Evolutionary conservation across 1,140 invertebrate genomes (phyloP), one percentile per base, ranked within the genome.

Genomic region (Microplitis mediator): DNA sequence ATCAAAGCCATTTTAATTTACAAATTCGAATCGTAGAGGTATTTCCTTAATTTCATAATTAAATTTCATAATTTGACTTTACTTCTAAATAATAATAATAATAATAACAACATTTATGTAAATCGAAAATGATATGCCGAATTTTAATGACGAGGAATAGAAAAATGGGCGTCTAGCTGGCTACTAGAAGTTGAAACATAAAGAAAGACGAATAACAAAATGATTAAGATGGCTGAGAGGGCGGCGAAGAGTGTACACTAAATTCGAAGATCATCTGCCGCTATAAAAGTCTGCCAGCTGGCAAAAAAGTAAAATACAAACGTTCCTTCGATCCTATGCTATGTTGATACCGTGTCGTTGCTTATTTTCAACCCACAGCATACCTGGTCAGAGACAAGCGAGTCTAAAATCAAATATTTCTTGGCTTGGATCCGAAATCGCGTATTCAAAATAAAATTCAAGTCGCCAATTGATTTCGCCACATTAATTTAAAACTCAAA

Each of bases 301-400:
- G 84, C 82, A 87, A 87, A 86, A 87, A 86, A 86, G 84, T 85
- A 79, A 84, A 86, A 85, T 76, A 83, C 81, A 79, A 87, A 77
- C 51, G 77, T 78, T 80, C 79, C 78, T 79, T 78, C 80, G 76
- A 81, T 84, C 81, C 83, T 80, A 83, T 83, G 82, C 80, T 83
- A 85, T 84, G 84, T 85, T 84, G 84, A 84, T 85, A 82, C 85
- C 80, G 84, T 85, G 84, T 85, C 84, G 83, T 81, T 86, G 83
- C 83, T 86, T 85, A 86, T 85, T 86, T 86, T 81, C 82, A 84
- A 82, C 79, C 76, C 80, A 77, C 73, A 82, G 81, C 82, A 85
- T 85, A 86, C 84, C 84, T 85, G 83, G 79, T 83, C 83, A 82
- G 79, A 83, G 82, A 78, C 77, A 72, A 81, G 80, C 77, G 80